Evolutionary conservation across 2,888 invertebrate genomes (phyloP), one percentile per base, ranked within the genome.

Genomic region (Calameuta filiformis): DNA sequence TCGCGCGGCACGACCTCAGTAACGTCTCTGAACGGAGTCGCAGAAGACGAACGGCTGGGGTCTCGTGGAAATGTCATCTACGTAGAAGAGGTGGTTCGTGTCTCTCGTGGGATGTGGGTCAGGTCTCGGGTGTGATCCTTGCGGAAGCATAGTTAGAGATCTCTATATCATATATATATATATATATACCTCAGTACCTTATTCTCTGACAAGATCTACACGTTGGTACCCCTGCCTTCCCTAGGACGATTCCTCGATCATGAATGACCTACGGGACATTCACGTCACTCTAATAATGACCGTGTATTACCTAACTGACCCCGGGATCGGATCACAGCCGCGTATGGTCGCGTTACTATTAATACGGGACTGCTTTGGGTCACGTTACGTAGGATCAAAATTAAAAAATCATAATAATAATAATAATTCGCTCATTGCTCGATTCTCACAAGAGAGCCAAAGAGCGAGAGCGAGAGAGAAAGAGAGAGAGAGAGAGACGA

Each of bases 61-160:
- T 71, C 71, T 31, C 71, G n/a, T 81, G 85, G 85, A 85, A 85
- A 85, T 85, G 85, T 85, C 85, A 85, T 86, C 84, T 81, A 83
- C 82, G 81, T 82, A 84, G 83, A 85, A 83, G 85, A 85, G 84
- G 82, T 81, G 84, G 82, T 81, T 85, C 68, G 78, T 31, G 75
- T 79, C 83, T 78, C 84, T 81, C 89, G 88, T 89, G 89, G 89
- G 89, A 88, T 89, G 85, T 87, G 83, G 89, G 89, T 87, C 89
- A 82, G 82, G 81, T 79, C 81, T 82, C 84, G 87, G 86, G 86
- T 85, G 87, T 84, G 87, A 88, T 83, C 79, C 77, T 34, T 73
- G 35, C 73, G 71, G 75, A 71, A 74, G 56, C 56, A 56, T 56
- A 56, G 56, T 56, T 56, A 23, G 56, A 56, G 56, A 56, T 40